Evolutionary conservation across 1,140 invertebrate genomes (phyloP).

Genomic region (Aphidius ervi): DNA sequence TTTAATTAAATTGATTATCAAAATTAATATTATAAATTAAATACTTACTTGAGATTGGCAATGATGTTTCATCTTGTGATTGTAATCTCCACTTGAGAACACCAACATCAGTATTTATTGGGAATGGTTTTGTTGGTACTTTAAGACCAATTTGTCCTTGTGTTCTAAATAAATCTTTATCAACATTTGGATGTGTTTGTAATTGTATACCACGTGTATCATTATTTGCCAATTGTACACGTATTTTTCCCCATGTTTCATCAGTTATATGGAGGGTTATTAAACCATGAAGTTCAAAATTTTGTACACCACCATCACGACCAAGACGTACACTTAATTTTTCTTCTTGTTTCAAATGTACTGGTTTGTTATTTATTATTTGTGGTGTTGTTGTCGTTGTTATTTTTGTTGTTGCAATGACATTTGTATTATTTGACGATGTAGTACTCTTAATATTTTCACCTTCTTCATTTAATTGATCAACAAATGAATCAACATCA

Average conservation of each 20-base stretch:
- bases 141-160: conserved; percentile 79
- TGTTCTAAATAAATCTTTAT: conserved; percentile 89
- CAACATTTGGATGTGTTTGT: conserved; percentile 96
- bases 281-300: conserved; percentile 87
- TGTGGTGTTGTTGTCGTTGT: conserved; percentile 32
- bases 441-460: conserved; percentile 52
- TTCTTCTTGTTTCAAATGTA: conserved; percentile 84
- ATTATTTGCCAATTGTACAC: conserved; percentile 77
- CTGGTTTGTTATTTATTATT: conserved; percentile 43
- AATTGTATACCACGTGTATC: conserved; percentile 78
- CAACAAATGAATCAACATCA: conserved; percentile 94
- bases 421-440: conserved; percentile 49
- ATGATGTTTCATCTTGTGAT: conserved; percentile 71
- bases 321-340: conserved; percentile 81
- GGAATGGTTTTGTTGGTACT: conserved; percentile 90
- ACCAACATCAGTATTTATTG: conserved; percentile 92
- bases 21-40: too few species aligned
- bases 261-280: conserved; percentile 84
- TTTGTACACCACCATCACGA: conserved; percentile 88
- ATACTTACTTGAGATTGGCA: conserved; percentile 76
- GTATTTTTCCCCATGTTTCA: conserved; percentile 80
- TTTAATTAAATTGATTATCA: too few species aligned
- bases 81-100: conserved; percentile 94
- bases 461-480: conserved; percentile 93
- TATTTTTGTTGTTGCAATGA: conserved; percentile 29